A percentile compares a stretch with the other conserved stretches of the same genome.
Conservation (phyloP, 2,113 vertebrate species). For the Pitta sordida region DNA sequence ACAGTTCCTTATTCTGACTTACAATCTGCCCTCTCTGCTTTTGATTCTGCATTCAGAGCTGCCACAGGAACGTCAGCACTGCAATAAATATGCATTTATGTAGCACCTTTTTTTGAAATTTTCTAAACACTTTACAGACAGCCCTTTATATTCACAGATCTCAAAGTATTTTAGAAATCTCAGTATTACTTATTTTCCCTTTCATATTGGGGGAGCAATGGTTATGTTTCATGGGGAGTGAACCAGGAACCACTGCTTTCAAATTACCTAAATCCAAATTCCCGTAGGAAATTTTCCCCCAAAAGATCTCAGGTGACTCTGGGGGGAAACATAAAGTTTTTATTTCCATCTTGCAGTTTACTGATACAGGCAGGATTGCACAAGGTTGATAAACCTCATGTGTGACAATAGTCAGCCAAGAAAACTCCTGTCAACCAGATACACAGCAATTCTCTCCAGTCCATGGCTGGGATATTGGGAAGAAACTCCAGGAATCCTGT, state of each 20-base stretch:
- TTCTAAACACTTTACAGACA: slow-evolving; percentile 54
- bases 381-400: not conserved
- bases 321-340: not conserved
- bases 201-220: not conserved
- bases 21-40: slow-evolving; percentile 29
- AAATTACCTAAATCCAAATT: slow-evolving; percentile 1
- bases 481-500: not conserved
- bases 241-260: not conserved
- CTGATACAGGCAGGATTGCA: not conserved
- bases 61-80: slow-evolving; percentile 21
- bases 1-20: slow-evolving; percentile 44
- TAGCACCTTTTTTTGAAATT: slow-evolving; percentile 44
- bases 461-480: not conserved
- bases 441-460: not conserved
- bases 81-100: slow-evolving; percentile 60
- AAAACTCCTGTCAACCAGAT: not conserved
- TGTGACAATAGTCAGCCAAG: not conserved
- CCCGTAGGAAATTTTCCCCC: not conserved
- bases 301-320: not conserved
- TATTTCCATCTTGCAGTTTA: not conserved
- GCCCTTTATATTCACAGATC: slow-evolving; percentile 37
- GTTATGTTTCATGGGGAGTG: not conserved
- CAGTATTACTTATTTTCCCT: slow-evolving; percentile 13
- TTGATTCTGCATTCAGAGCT: slow-evolving; percentile 48
- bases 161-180: slow-evolving; percentile 16